Evolutionary conservation across 1,140 invertebrate species (phyloP).

Genomic region (Meteorus sp.): DNA sequence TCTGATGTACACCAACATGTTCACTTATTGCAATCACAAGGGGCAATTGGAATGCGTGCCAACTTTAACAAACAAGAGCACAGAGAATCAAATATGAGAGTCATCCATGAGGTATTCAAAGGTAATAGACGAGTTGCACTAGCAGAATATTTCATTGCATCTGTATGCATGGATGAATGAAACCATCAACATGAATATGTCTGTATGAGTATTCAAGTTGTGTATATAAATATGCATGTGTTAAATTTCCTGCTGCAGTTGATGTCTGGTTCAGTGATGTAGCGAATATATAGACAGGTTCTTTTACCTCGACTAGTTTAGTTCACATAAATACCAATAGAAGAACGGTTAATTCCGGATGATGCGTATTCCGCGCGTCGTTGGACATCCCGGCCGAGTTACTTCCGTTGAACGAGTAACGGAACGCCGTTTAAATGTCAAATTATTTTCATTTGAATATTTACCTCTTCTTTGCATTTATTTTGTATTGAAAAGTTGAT

Average conservation of each 20-base stretch:
- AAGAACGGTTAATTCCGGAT: conserved; percentile 16
- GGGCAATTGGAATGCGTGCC: no score
- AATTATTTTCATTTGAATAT: no score
- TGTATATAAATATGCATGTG: conserved; percentile 8
- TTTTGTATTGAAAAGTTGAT: not conserved
- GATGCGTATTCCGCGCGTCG: conserved; percentile 8
- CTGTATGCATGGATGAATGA: not conserved
- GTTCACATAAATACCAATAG: conserved; percentile 1
- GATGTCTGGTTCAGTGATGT: conserved; percentile 5
- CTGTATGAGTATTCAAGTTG: not conserved
- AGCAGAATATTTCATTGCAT: no score
- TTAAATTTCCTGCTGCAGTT: conserved; percentile 8
- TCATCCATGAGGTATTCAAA: no score
- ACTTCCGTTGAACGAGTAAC: conserved; percentile 15
- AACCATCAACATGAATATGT: not conserved
- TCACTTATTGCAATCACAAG: no score
- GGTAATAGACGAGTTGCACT: no score
- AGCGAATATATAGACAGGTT: conserved; percentile 19
- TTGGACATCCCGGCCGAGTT: conserved; percentile 8
- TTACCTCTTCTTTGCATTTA: not conserved
- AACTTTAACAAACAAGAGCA: no score
- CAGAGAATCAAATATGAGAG: no score
- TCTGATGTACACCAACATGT: no score
- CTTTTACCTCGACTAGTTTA: no score
- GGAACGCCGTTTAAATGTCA: no score